A percentile compares a stretch with the other conserved stretches of the same genome.
Conservation (phyloP, 2,113 vertebrate species). For the Periophthalmus modestus region DNA sequence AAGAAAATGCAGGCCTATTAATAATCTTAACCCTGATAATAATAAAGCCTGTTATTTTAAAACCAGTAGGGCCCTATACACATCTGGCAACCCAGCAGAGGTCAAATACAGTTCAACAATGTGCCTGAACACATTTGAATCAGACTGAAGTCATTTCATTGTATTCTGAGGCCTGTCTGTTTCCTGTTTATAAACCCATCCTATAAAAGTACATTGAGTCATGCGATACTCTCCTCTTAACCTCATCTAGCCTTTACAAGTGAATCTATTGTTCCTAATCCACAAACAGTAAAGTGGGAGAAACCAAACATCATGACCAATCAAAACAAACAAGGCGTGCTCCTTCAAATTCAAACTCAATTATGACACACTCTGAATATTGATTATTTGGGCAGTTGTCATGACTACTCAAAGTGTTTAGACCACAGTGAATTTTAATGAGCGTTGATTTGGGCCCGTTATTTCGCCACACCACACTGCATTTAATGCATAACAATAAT, state of each 20-base stretch:
- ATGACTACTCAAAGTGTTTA: not conserved
- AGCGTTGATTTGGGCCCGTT: not conserved
- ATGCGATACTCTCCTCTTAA: not conserved
- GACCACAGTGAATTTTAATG: not conserved
- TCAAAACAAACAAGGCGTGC: constrained; percentile 7
- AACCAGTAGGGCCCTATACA: not conserved
- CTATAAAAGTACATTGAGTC: constrained; percentile 4
- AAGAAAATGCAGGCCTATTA: not conserved
- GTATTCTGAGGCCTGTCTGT: not conserved
- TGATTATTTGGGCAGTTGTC: constrained; percentile 8
- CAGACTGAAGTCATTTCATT: not conserved
- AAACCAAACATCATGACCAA: constrained; percentile 9
- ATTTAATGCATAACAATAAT: not conserved
- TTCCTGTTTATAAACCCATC: not conserved
- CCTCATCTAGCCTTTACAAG: not conserved
- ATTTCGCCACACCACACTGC: not conserved
- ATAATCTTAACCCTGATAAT: not conserved
- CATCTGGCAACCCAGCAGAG: no score
- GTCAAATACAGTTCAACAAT: not conserved
- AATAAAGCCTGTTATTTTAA: not conserved
- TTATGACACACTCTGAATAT: not conserved
- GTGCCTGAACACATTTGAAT: not conserved
- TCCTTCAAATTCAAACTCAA: not conserved
- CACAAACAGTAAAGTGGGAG: not conserved
- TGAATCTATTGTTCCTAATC: not conserved